Base-by-base conservation (phyloP, 2,797 vertebrate species). In the Schizothorax lantsangensis region DNA sequence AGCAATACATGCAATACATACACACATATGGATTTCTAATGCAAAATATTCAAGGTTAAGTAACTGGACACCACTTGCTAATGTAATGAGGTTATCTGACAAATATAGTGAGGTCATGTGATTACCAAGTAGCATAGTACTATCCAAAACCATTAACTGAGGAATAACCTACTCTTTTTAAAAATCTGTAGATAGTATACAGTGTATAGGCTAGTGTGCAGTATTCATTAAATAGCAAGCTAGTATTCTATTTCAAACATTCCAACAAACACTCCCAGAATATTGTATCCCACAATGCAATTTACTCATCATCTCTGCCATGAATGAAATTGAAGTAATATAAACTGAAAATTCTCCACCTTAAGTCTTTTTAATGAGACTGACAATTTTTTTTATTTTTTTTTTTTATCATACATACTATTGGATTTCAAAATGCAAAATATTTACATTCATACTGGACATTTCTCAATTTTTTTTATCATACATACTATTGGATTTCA, bases 1-100 rank as follows among this genome's bases (percentile, higher is more conserved):
- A 74, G 40, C 2, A 43, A 10, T 43, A 40, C 40, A 40, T 38
- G 71, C 23, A 45, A 14, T 45, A 26, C 43, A 74, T 47, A n/a
- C 54, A 62, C 36, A 59, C 54, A 15, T n/a, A 59, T 79, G 23
- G 23, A 79, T 79, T 79, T 40, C 38, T 57, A 59, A 79, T 26
- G 54, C 54, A 6, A 78, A 57, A 78, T 40, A 0, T 11, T 33
- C 17, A 52, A 30, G 47, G 47, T 77, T 52, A 54, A 15, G 33
- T 57, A 59, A 59, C 12, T 57, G 33, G 33, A 40, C 47, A 59
- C 33, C 75, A 57, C 75, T n/a, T 77, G 47, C 33, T 26, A 62
- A 62, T 26, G n/a, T 26, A 43, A 62, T 79, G 57, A 62, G 78
- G 54, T 45, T 57, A 43, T 19, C 15, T 43, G 57, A 30, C 38